Base-by-base conservation (phyloP, 2,888 invertebrate species). In the Malthinus seriepunctatus region DNA sequence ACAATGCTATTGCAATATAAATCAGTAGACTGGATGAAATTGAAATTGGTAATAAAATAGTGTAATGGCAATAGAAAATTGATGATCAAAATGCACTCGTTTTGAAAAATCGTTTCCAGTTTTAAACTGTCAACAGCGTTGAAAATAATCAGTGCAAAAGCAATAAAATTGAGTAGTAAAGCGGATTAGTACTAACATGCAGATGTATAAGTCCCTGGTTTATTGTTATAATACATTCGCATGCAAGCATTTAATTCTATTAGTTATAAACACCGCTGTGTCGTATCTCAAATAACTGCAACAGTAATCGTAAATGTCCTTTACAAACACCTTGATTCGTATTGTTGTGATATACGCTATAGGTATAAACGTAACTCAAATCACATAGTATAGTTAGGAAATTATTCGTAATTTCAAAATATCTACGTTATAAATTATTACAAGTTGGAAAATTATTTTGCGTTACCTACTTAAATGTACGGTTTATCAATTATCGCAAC, bases 241-340 rank as follows among this genome's bases (percentile, higher is more conserved):
- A 50, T 49, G 44, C 42, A 44, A 58, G 38, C 39, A 49, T 49
- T 59, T 59, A 59, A 59, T 53, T 54, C 59, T 46, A 54, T 59
- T 59, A 54, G 54, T 33, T 50, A 50, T 59, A 54, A 59, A 59
- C 59, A 54, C 54, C 14, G 31, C 14, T 42, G 5, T 14, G 58
- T 46, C 45, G 54, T 54, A 54, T 50, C 50, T 53, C 50, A 59
- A 59, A 54, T 39, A 14, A 23, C 23, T 23, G 44, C 48, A 53
- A 53, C 59, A 54, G 35, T 38, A 48, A 49, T 59, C 59, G 50
- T 59, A 59, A 59, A 59, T 44, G 59, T 59, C 59, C 12, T 54
- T 45, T 46, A 11, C 59, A 59, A 58, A 53, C 53, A 59, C 46
- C 59, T 48, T 38, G 38, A 53, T 52, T 42, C 35, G 47, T 35